A percentile compares a stretch with the other conserved stretches of the same genome.
phyloP scores from a whole-genome alignment of 2,797 vertebrate genomes.

The Cossypha heuglini region DNA sequence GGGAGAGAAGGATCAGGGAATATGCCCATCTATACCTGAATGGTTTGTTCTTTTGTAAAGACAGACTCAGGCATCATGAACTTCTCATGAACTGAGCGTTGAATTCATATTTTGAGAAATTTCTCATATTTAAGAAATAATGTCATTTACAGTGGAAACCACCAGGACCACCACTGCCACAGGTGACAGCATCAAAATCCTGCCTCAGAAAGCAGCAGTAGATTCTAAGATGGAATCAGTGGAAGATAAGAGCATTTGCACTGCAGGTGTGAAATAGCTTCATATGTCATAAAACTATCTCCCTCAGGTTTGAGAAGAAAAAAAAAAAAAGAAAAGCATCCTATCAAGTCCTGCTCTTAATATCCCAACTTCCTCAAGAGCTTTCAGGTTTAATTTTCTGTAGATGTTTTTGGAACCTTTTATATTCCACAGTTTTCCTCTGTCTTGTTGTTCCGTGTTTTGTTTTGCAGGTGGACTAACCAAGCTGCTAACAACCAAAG shows the following conservation, averaged over 20 bases:
- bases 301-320: neutral
- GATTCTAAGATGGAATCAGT: neutral
- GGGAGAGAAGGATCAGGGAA: neutral
- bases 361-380: neutral
- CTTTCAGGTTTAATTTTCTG: neutral
- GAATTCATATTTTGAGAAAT: neutral
- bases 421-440: neutral
- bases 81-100: fast-evolving
- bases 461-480: neutral
- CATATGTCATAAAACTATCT: fast-evolving
- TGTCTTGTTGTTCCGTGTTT: neutral
- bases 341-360: neutral
- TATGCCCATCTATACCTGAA: neutral
- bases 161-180: neutral
- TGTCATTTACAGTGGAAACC: neutral
- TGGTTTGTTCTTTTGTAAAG: neutral
- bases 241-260: neutral
- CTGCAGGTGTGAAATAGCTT: neutral
- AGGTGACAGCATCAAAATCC: fast-evolving
- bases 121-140: neutral
- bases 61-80: no score
- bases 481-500: neutral
- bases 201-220: neutral
- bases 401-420: neutral
- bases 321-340: neutral